phyloP scores from a whole-genome alignment of 1,140 invertebrate species.

The Plodia interpunctella region DNA sequence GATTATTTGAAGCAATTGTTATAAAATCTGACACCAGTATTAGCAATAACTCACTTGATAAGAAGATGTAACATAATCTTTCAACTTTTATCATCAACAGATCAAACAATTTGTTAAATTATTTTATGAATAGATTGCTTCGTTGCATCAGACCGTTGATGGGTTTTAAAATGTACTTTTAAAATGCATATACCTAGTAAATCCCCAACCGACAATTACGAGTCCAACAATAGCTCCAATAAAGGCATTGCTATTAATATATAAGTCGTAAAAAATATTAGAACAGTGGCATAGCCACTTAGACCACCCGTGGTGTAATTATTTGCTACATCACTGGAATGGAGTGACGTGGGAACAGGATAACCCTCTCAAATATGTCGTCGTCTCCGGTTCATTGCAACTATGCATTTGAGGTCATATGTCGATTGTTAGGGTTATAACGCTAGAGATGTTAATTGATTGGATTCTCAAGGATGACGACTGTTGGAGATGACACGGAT shows the following conservation, averaged over 20 bases:
- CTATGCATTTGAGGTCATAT: background rate
- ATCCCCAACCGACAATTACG: too few species aligned
- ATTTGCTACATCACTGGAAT: conserved; percentile 30
- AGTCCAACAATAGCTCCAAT: background rate
- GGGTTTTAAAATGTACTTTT: too few species aligned
- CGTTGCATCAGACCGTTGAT: too few species aligned
- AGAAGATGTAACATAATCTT: too few species aligned
- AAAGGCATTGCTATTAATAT: background rate
- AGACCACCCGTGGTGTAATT: conserved; percentile 45
- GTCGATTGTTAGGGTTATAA: conserved; percentile 5
- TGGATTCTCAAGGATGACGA: conserved; percentile 15
- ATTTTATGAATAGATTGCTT: too few species aligned
- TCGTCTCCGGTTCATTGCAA: background rate
- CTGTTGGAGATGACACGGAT: too few species aligned
- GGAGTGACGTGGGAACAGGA: conserved; percentile 35
- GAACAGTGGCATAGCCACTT: conserved; percentile 10
- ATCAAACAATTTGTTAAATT: too few species aligned
- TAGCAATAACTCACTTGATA: too few species aligned
- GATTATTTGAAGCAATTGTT: too few species aligned
- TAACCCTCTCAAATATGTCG: conserved; percentile 27
- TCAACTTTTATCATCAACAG: too few species aligned
- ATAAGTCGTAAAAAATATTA: conserved; percentile 9
- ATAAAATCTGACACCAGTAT: too few species aligned
- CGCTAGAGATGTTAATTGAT: background rate
- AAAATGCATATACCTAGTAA: too few species aligned